Evolutionary conservation across 30 jellyfish, hydroid and myxozoan genomes (phyloP), one percentile per base, ranked within the genome.

Genomic region (Hydractinia symbiolongicarpus): DNA sequence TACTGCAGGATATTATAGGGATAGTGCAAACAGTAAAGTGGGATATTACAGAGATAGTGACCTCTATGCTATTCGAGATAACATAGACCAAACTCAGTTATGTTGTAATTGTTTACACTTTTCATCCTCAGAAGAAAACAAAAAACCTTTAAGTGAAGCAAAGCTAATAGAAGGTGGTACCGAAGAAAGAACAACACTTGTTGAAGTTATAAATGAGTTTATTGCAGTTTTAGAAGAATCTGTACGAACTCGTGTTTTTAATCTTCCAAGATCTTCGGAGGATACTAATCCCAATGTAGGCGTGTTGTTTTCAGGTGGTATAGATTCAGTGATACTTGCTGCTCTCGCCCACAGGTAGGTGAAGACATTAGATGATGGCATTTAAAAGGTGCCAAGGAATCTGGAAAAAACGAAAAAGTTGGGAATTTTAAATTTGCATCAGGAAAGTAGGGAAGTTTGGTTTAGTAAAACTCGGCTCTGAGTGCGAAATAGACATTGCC

Each of bases 261-360:
- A 85, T 58, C 73, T 90, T 7, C 97, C 97, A 3, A 61, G 97
- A 82, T 72, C 52, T 44, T 54, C 50, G 11, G 51, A 60, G 16
- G 4, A 0, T 7, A 21, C 9, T 20, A 9, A 17, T 7, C n/a
- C 94, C 15, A 55, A 76, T 73, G 93, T 91, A 78, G 98, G 96
- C 9, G 53, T 93, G 53, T 81, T 93, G 57, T 93, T 93, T 84
- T 87, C 96, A 44, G 98, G 98, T 51, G 98, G 98, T 10, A 86
- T 93, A 51, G 98, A 93, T 60, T 83, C 94, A 0, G 87, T 88
- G 88, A 86, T 86, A 4, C 71, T 93, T 5, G 96, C 96, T 19
- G 95, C 96, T 53, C 72, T 93, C 71, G 96, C 95, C 4, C 93
- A 93, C 64, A 80, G 89, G 98, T 91, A 79, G 8, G 84, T 58